Evolutionary conservation across 1,140 invertebrate genomes (phyloP).

Genomic region (Drosophila mayri): DNA sequence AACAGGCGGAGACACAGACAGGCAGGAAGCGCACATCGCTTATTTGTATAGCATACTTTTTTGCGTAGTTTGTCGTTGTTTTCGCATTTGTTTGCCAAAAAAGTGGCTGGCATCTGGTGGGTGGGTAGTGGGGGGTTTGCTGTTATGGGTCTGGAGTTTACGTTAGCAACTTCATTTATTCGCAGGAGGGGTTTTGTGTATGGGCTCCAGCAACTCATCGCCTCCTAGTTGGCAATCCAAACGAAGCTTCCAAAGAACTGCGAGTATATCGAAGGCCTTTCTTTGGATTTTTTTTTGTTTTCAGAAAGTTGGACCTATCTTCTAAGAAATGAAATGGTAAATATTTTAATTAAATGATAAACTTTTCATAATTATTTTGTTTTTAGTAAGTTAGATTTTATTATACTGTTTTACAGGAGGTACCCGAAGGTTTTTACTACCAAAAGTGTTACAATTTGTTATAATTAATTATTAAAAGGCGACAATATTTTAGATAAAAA

Average conservation of each 20-base stretch:
- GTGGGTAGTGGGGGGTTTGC: neutral
- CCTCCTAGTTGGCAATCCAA: slow-evolving; percentile 35
- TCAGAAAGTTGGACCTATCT: neutral
- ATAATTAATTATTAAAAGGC: neutral
- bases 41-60: slow-evolving; percentile 77
- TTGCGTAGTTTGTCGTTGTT: slow-evolving; percentile 77
- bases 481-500: neutral
- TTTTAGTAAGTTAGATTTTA: neutral
- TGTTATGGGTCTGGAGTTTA: slow-evolving; percentile 17
- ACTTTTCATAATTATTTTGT: neutral
- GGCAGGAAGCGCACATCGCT: slow-evolving; percentile 52
- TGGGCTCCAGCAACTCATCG: slow-evolving; percentile 50
- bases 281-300: neutral
- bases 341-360: neutral
- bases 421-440: neutral
- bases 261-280: neutral
- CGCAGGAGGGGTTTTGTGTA: neutral
- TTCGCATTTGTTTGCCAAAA: slow-evolving; percentile 64
- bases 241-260: neutral
- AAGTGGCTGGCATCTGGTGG: slow-evolving; percentile 17
- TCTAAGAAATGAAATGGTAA: neutral
- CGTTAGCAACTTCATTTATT: slow-evolving; percentile 59
- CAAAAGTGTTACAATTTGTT: neutral
- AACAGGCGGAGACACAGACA: slow-evolving; percentile 3
- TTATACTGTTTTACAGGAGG: neutral